Evolutionary conservation across 2,113 vertebrate genomes (phyloP), one percentile per base, ranked within the genome.

Genomic region (Fregetta grallaria): DNA sequence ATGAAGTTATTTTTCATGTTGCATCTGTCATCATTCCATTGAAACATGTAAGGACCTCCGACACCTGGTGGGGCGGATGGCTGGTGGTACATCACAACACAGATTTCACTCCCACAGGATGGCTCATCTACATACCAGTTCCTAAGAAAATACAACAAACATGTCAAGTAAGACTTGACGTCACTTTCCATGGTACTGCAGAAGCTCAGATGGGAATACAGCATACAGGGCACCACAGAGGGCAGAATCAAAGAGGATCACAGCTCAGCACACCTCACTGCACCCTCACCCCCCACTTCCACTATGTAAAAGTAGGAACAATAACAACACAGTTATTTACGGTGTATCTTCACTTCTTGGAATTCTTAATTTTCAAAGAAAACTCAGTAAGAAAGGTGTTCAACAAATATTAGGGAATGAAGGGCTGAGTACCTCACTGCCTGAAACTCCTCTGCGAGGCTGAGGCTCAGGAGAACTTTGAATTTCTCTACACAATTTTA

Each of bases 1-100:
- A 99, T 98, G 97, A 99, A 99, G 97, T 99, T 99, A 96, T 99
- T 99, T 90, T 98, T 99, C 98, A 98, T 98, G 98, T 97, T 99
- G 97, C 99, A 99, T 58, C 98, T 98, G 96, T 99, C 98, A 3
- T 99, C 99, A 3, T 99, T 99, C 99, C 99, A 99, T 88, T 98
- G 99, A 94, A 99, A 99, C 97, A 98, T 97, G 94, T 99, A 98
- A 86, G 96, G 98, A 1, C 98, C 98, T 18, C 99, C 98, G 12
- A 98, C 71, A 2, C 99, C 98, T 0, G 98, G 94, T 0, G 98
- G 98, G 45, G 98, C 98, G 0, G 98, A 98, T 6, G 99, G 98
- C 76, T 98, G 99, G 97, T 99, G 98, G 94, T 99, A 99, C 97
- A 99, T 98, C 88, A 99, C 99, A 58, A 98, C 99, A 6, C 99